Base-by-base conservation (phyloP, 2,888 invertebrate genomes). In the Prosapia bicincta region DNA sequence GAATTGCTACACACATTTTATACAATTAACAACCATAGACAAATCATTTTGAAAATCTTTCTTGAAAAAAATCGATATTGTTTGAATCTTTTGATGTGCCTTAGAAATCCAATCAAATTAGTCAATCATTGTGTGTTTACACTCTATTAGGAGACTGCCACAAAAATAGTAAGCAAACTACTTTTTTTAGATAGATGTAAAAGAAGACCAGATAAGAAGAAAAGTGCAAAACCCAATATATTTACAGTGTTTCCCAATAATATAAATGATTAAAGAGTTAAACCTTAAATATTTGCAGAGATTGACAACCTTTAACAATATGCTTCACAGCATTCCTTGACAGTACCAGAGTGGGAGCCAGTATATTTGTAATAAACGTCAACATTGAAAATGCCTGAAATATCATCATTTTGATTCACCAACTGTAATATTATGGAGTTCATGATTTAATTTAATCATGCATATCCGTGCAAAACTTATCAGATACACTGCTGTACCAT, bases 381-480 rank as follows among this genome's bases (percentile, higher is more conserved):
- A 69, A 69, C 23, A 30, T 23, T 15, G 69, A 67, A 66, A 75
- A 71, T 28, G 66, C 71, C 75, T 75, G 75, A n/a, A 75, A 75
- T 25, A 20, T 66, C 38, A 38, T 38, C 15, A 38, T 3, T 10
- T 38, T 15, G 15, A 6, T 54, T 54, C 20, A 20, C 20, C n/a
- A 20, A 5, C 6, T 20, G 20, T 20, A 54, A 54, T 20, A 54
- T 20, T 20, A 38, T 10, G 15, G 13, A 38, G 3, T 13, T 38
- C 9, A 13, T 38, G 9, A 38, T 54, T 54, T 7, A 15, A 20
- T 20, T 1, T 54, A 54, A 30, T 20, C 54, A 54, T 54, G 54
- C 54, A 20, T 20, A 54, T 54, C 20, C 54, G 54, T 54, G 54
- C 54, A 54, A 54, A 54, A 54, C 20, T 54, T 54, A 54, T 54